Evolutionary conservation across 2,113 vertebrate genomes (phyloP).

Genomic region (Melanocharis versteri): DNA sequence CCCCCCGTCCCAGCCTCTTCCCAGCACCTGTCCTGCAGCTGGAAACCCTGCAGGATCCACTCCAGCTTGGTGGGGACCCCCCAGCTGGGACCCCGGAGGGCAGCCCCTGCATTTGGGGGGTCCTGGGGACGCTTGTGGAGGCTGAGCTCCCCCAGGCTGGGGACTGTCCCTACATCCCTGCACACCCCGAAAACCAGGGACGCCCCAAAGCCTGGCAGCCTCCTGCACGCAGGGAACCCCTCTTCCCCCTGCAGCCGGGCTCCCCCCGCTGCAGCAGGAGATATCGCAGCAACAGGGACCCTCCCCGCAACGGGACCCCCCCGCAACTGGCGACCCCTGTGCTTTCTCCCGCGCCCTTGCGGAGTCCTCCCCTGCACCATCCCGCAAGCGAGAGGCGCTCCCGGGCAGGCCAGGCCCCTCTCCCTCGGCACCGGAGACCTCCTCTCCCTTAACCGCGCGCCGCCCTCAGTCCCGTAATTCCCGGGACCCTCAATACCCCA

Average conservation of each 20-base stretch:
- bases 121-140: background rate
- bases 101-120: background rate
- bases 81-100: background rate
- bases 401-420: too few relatives aligned
- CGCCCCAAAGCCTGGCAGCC: background rate
- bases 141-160: rapidly evolving
- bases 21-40: background rate
- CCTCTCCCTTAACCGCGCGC: too few relatives aligned
- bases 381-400: background rate
- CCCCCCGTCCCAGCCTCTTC: background rate
- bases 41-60: background rate
- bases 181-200: background rate
- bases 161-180: background rate
- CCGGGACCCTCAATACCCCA: background rate
- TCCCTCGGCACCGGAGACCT: background rate
- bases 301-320: background rate
- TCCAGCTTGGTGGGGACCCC: too few relatives aligned
- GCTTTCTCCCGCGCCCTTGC: background rate
- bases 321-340: too few relatives aligned
- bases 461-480: background rate
- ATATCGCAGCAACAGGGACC: too few relatives aligned
- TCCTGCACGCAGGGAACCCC: background rate
- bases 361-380: background rate
- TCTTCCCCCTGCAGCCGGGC: background rate
- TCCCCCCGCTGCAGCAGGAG: background rate